These are phyloP conservation scores for Anser cygnoides DNA, from an alignment of 2,113 vertebrate species.

Conservation along the genomic window DNA sequence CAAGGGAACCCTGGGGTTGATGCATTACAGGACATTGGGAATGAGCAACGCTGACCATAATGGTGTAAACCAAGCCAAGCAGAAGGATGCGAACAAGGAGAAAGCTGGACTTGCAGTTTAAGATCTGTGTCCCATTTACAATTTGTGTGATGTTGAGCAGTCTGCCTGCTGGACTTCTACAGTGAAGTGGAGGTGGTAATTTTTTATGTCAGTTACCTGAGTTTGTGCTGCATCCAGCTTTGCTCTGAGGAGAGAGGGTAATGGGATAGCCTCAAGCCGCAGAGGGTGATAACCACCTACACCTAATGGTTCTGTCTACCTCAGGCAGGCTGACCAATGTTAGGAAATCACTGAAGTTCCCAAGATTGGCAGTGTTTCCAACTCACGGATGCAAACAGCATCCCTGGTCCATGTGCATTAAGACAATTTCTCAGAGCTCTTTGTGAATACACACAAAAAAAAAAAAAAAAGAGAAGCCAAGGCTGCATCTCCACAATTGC, in stretches of 20 bases:
- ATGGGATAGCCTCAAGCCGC: neutral
- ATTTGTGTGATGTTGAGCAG: neutral
- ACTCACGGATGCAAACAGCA: neutral
- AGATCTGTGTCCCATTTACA: neutral
- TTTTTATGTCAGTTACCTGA: neutral
- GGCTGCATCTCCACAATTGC: neutral
- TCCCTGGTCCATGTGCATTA: neutral
- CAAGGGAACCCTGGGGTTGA: neutral
- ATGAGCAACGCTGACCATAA: neutral
- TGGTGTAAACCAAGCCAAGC: neutral
- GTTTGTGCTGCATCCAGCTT: neutral
- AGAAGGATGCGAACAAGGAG: neutral
- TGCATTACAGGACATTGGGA: neutral
- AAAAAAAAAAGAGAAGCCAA: neutral
- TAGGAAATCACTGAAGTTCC: neutral
- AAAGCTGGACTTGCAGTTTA: neutral
- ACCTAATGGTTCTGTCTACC: neutral
- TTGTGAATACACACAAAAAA: neutral
- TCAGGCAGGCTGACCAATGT: neutral
- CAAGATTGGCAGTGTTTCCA: neutral
- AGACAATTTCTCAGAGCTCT: neutral
- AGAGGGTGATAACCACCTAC: neutral
- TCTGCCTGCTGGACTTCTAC: no score
- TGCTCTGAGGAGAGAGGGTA: neutral
- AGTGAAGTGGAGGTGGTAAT: neutral